Base-by-base conservation (phyloP, 1,140 invertebrate genomes). In the Drosophila mauritiana region DNA sequence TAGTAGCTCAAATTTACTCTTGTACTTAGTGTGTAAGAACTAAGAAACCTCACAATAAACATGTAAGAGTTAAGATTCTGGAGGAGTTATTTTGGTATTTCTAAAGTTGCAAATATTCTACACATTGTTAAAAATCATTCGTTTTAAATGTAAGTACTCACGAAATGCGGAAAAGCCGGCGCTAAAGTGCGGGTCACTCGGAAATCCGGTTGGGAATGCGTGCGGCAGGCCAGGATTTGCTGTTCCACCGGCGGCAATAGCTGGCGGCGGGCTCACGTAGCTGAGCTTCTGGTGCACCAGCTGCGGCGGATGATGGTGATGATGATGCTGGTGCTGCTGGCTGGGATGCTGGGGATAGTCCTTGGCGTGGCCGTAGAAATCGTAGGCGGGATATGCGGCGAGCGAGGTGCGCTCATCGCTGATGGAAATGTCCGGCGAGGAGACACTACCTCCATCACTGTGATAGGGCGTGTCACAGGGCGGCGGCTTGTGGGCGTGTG, bases 121-220 rank as follows among this genome's bases (percentile, higher is more conserved):
- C 7, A 31, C 7, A 31, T 31, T 31, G 31, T 10, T 10, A 10
- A 10, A 31, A 31, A 3, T 2, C 31, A 31, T 10, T 8, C 1
- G 0, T 31, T 31, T 31, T 10, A 2, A 31, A 31, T 31, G 31
- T 31, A 31, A 11, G 0, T 57, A 92, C 91, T 92, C 62, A 92
- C 91, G 34, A 43, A 92, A 92, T 46, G 91, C 91, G 0, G 91
- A 82, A 39, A 92, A 89, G 52, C 91, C 91, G 11, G 90, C 91
- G 15, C 78, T 80, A 37, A 92, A 90, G 22, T 91, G 86, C 7
- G 84, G 61, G 59, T 92, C 91, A 22, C 56, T 43, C 3, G 90
- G 59, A 49, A 92, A 91, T 0, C 74, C 72, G 3, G 83, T 40
- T 4, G 67, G 51, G 48, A 70, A 70, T 20, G 64, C 67, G n/a